A percentile compares a stretch with the other conserved stretches of the same genome.
phyloP scores from a whole-genome alignment of 2,797 vertebrate species.

The Acanthiza pusilla region DNA sequence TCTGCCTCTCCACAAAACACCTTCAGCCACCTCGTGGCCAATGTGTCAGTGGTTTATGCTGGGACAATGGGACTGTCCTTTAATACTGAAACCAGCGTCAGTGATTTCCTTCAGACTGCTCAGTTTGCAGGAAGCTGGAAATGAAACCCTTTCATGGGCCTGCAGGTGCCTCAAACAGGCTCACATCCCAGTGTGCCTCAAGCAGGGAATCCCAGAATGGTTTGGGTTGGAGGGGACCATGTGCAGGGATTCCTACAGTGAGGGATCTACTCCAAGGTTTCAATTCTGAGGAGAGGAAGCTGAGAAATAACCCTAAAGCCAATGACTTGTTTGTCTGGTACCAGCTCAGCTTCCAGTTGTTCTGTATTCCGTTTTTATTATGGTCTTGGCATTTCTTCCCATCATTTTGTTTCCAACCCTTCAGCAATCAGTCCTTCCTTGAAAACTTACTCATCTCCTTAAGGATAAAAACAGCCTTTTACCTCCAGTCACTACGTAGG shows the following conservation, averaged over 20 bases:
- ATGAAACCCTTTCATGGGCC: neutral
- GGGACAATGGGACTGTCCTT: neutral
- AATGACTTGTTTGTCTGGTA: neutral
- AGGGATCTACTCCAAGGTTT: neutral
- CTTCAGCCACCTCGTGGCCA: neutral
- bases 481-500: neutral
- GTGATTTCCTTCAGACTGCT: neutral
- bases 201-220: neutral
- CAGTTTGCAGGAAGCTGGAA: neutral
- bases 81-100: neutral
- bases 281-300: neutral
- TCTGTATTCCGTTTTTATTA: neutral
- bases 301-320: neutral
- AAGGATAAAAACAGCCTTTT: neutral
- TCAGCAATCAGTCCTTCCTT: neutral
- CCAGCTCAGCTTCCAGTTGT: neutral
- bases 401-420: neutral
- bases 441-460: neutral
- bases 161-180: neutral
- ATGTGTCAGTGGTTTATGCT: neutral
- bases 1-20: neutral
- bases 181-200: neutral
- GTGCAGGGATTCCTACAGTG: neutral
- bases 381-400: neutral
- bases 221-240: neutral